A percentile compares a stretch with the other conserved stretches of the same genome.
These are phyloP conservation scores for Sternarchorhynchus goeldii DNA, from an alignment of 2,797 vertebrate species.

Conservation along the genomic window DNA sequence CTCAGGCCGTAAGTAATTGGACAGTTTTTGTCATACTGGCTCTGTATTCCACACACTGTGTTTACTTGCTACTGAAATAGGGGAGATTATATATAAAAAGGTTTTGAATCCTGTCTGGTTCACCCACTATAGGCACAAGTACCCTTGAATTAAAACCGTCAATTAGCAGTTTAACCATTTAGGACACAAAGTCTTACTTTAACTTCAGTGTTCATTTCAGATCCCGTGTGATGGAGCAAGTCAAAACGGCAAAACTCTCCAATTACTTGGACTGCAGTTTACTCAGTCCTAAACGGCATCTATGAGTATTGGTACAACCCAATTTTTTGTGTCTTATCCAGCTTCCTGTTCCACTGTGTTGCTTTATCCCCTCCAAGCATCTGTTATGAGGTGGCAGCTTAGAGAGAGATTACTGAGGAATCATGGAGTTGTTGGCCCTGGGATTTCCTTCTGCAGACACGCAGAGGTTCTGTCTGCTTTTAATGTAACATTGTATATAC, in stretches of 20 bases:
- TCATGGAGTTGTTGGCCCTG: constrained; percentile 61
- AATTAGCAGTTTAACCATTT: no score
- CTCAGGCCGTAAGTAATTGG: constrained; percentile 57
- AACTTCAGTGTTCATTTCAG: no score
- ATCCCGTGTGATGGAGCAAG: no score
- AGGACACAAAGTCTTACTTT: no score
- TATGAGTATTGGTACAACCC: constrained; percentile 2
- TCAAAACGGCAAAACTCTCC: not conserved
- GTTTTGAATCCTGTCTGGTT: no score
- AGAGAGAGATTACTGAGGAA: constrained; percentile 72
- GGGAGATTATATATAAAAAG: no score
- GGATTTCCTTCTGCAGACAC: not conserved
- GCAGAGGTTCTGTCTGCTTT: not conserved
- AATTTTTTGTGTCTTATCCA: constrained; percentile 61
- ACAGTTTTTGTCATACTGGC: constrained; percentile 41
- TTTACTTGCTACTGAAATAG: no score
- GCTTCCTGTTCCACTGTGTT: constrained; percentile 65
- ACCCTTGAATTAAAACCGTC: no score
- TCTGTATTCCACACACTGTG: not conserved
- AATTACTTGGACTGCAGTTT: not conserved
- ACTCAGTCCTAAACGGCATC: constrained; percentile 49
- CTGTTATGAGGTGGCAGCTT: constrained; percentile 72
- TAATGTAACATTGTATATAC: no score
- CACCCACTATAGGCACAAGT: no score
- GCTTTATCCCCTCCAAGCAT: constrained; percentile 74